Base-by-base conservation (phyloP, 2,113 vertebrate species). In the Marcusenius ussheri region DNA sequence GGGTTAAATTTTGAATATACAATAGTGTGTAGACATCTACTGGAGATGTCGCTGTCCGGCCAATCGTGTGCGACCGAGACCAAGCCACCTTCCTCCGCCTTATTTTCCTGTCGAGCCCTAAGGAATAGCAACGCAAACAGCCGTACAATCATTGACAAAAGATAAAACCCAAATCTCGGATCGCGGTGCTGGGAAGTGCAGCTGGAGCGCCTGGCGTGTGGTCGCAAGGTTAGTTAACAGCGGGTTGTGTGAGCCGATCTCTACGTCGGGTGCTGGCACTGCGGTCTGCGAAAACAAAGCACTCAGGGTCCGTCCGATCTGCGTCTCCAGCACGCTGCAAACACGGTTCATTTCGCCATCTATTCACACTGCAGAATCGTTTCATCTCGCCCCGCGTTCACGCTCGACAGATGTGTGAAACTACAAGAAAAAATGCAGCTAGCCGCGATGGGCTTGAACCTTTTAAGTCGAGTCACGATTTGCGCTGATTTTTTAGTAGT, bases 21-120 rank as follows among this genome's bases (percentile, higher is more conserved):
- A 62, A 45, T n/a, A 84, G 87, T 8, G 58, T 85, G 93, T 93
- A 93, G 93, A 93, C 90, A 21, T 93, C 93, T 93, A 93, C 93
- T 93, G 93, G 53, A 83, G 88, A 83, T 47, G 53, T 35, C 24
- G 53, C 56, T 47, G 11, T 27, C 80, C 90, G 91, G 90, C 93
- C 92, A 93, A 93, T 93, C 89, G 80, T 53, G 49, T 19, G 17
- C 3, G 19, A 90, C 51, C 13, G 58, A 49, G n/a, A 5, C 74
- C 84, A 89, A 77, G 70, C 70, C 83, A 19, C 53, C 50, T 87
- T 1, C 10, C 24, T 10, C 45, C 66, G 39, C 83, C 45, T 84
- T 84, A 2, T 87, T 87, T 86, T 85, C 50, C 53, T 46, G 39
- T 42, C 11, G 66, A 50, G 86, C 21, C 83, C 42, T 8, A 46